These are phyloP conservation scores for Brachypterus glaber DNA, from an alignment of 2,888 invertebrate genomes.

Conservation along the genomic window DNA sequence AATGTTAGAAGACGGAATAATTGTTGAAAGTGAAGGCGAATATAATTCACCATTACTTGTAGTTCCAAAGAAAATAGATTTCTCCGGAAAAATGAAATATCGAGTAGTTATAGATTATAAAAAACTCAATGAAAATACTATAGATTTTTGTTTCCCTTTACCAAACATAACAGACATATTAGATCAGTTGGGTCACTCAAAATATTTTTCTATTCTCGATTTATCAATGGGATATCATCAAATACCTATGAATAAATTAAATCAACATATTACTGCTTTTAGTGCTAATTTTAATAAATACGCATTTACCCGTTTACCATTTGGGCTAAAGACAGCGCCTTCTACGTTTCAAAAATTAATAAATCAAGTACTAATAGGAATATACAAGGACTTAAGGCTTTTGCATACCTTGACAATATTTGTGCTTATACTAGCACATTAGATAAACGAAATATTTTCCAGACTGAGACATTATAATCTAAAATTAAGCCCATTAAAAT, in stretches of 20 bases:
- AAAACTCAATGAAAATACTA: background rate
- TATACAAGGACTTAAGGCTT: slow-evolving; percentile 5
- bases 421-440: slow-evolving; percentile 2
- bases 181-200: slow-evolving; percentile 2
- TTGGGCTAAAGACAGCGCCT: background rate
- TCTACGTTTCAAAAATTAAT: slow-evolving; percentile 5
- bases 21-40: background rate
- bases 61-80: slow-evolving; percentile 1
- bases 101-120: slow-evolving; percentile 2
- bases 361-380: background rate
- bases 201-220: slow-evolving; percentile 3
- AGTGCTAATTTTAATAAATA: slow-evolving; percentile 1
- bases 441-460: slow-evolving; percentile 1
- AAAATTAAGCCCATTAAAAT: slow-evolving; percentile 1
- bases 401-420: slow-evolving; percentile 4
- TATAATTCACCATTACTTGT: background rate
- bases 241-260: background rate
- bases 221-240: slow-evolving; percentile 4
- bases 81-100: background rate
- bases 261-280: slow-evolving; percentile 5
- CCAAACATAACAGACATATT: slow-evolving; percentile 4
- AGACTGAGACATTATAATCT: slow-evolving; percentile 1
- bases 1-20: background rate
- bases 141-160: background rate
- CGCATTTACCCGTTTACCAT: background rate